A percentile compares a stretch with the other conserved stretches of the same genome.
Evolutionary conservation across 2,888 invertebrate species (phyloP).

Genomic region (Dexiosoma caninum): DNA sequence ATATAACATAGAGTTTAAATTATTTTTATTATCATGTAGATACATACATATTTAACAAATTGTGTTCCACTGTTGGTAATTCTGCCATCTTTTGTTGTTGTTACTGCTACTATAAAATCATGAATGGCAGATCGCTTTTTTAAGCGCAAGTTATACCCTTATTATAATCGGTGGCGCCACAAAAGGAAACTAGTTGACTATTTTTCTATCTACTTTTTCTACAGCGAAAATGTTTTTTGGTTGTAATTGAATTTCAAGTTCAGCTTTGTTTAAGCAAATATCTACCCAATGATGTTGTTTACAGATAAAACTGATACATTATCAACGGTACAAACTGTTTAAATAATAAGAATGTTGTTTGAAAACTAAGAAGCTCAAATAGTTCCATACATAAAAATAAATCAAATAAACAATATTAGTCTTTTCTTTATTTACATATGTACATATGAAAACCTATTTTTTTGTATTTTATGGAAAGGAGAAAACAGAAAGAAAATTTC

Average conservation of each 20-base stretch:
- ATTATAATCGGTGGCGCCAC: constrained; percentile 48
- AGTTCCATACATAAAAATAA: no score
- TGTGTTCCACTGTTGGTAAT: background rate
- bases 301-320: constrained; percentile 23
- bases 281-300: constrained; percentile 45
- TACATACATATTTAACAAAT: no score
- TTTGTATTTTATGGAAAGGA: no score
- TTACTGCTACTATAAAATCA: background rate
- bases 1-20: no score
- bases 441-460: no score
- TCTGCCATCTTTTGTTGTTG: constrained; percentile 26
- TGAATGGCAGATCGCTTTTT: constrained; percentile 35
- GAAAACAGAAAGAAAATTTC: no score
- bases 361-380: no score
- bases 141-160: background rate
- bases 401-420: no score
- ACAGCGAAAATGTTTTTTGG: background rate
- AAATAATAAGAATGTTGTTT: constrained; percentile 1
- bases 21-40: no score
- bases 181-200: constrained; percentile 32
- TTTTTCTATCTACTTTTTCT: background rate
- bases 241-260: constrained; percentile 29
- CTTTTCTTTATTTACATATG: no score
- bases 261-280: constrained; percentile 39
- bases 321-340: background rate